A percentile compares a stretch with the other conserved stretches of the same genome.
Conservation (phyloP, 2,797 vertebrate species). For the Apogon talboti region DNA sequence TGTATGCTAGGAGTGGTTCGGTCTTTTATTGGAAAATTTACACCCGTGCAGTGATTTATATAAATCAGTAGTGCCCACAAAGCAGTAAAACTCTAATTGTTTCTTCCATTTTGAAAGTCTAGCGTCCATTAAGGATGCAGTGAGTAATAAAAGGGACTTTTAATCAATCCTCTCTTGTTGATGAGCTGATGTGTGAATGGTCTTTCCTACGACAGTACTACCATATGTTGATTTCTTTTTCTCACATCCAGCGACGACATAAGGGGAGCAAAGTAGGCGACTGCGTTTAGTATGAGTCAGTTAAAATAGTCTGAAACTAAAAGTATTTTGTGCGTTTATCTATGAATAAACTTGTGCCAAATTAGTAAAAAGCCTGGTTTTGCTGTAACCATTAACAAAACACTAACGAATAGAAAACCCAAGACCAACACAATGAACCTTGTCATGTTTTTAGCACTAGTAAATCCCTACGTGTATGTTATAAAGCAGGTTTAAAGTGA, state of each 20-base stretch:
- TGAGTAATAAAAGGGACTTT: slow-evolving; percentile 87
- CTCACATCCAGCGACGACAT: slow-evolving; percentile 63
- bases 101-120: slow-evolving; percentile 88
- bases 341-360: slow-evolving; percentile 14
- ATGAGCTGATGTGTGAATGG: slow-evolving; percentile 85
- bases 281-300: slow-evolving; percentile 32
- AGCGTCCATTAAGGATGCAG: slow-evolving; percentile 86
- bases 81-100: slow-evolving; percentile 89
- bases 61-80: slow-evolving; percentile 87
- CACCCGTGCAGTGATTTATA: slow-evolving; percentile 87
- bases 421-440: not conserved
- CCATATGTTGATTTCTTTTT: slow-evolving; percentile 80
- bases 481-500: slow-evolving; percentile 46
- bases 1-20: slow-evolving; percentile 81
- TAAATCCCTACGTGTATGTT: slow-evolving; percentile 5
- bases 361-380: slow-evolving; percentile 3
- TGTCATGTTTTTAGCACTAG: slow-evolving; percentile 8
- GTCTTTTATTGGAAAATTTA: slow-evolving; percentile 87
- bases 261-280: slow-evolving; percentile 43
- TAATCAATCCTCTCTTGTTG: slow-evolving; percentile 88
- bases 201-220: slow-evolving; percentile 73
- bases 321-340: slow-evolving; percentile 17
- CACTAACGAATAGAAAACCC: not conserved
- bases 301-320: slow-evolving; percentile 12
- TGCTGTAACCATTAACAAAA: slow-evolving; percentile 4